These are phyloP conservation scores for Turnix velox DNA, from an alignment of 2,113 vertebrate genomes.

Conservation along the genomic window DNA sequence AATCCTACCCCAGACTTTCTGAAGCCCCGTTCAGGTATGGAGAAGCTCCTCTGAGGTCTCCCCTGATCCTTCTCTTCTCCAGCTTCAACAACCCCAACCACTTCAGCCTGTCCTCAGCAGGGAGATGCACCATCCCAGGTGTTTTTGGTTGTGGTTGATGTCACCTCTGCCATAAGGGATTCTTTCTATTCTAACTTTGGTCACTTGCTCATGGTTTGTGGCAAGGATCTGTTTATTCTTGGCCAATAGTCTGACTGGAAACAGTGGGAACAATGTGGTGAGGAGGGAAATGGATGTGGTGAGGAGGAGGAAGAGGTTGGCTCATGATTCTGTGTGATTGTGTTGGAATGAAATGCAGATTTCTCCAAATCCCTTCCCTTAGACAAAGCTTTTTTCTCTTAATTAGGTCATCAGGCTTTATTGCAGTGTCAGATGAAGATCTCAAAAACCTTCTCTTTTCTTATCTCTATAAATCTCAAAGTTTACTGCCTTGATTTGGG, in stretches of 20 bases:
- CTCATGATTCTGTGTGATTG: accelerated
- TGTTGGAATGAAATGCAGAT: neutral
- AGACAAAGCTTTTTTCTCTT: neutral
- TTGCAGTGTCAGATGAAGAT: neutral
- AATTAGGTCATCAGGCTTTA: neutral
- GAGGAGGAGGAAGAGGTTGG: neutral
- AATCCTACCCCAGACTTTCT: no score
- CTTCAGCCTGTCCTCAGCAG: no score
- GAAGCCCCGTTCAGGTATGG: no score
- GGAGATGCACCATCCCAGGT: no score
- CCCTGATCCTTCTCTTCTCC: no score
- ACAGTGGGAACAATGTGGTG: no score
- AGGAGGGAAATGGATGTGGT: neutral
- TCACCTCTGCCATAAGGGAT: neutral
- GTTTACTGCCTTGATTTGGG: neutral
- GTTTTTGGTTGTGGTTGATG: neutral
- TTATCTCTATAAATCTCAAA: neutral
- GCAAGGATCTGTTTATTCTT: no score
- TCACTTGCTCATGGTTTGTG: neutral
- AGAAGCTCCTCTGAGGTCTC: no score
- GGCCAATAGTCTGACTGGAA: no score
- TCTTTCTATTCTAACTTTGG: no score
- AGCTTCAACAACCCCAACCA: no score
- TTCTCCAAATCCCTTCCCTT: neutral
- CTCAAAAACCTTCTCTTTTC: neutral